phyloP scores from a whole-genome alignment of 2,888 invertebrate species.

The Hirtodrosophila trivittata region DNA sequence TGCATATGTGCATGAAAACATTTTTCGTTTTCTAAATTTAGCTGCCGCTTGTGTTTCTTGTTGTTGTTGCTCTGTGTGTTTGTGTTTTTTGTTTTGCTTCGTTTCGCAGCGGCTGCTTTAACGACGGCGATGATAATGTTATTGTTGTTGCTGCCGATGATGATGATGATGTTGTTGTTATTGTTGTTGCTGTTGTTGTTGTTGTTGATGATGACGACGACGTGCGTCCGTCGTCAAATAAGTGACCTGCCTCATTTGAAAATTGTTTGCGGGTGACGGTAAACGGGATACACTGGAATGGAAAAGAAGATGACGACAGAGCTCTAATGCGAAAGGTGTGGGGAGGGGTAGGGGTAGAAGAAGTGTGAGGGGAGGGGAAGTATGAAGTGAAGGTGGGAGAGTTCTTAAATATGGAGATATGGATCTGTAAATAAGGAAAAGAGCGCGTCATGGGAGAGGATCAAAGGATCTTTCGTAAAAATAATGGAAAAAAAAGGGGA shows the following conservation, averaged over 20 bases:
- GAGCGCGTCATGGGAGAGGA: no score
- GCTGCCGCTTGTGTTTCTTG: slow-evolving; percentile 45
- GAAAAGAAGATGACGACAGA: not conserved
- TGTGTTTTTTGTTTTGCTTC: slow-evolving; percentile 45
- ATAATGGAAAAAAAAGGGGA: no score
- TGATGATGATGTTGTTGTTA: slow-evolving; percentile 24
- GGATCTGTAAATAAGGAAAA: no score
- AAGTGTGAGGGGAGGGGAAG: not conserved
- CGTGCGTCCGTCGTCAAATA: slow-evolving; percentile 58
- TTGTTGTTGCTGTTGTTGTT: slow-evolving; percentile 4
- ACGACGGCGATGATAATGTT: slow-evolving; percentile 34
- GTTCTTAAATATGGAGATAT: no score
- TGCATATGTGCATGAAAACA: slow-evolving; percentile 22
- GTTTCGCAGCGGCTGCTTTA: slow-evolving; percentile 38
- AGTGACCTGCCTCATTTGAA: slow-evolving; percentile 76
- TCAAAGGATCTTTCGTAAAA: no score
- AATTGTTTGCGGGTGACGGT: slow-evolving; percentile 56
- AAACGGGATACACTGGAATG: slow-evolving; percentile 30
- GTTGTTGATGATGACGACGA: slow-evolving; percentile 22
- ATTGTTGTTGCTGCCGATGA: slow-evolving; percentile 1
- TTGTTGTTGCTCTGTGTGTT: slow-evolving; percentile 27
- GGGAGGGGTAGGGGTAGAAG: no score
- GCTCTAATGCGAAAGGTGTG: no score
- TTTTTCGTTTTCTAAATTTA: slow-evolving; percentile 73
- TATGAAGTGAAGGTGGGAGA: no score